Evolutionary conservation across 2,113 vertebrate genomes (phyloP), one percentile per base, ranked within the genome.

Genomic region (Tiliqua scincoides): DNA sequence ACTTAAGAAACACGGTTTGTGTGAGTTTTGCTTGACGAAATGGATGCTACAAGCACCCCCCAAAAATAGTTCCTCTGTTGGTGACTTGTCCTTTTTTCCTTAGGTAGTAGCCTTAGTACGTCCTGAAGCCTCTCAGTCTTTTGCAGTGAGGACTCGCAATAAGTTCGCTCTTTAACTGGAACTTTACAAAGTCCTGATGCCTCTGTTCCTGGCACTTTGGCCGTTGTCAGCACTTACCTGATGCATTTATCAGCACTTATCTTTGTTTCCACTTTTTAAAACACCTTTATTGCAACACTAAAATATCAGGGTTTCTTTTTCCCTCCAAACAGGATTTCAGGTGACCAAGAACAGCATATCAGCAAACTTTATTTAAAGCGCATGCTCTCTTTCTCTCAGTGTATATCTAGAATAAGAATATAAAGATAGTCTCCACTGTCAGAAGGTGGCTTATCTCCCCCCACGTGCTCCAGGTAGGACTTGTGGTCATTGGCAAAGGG

Each of bases 81-180:
- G 6, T 21, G n/a, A 43, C 27, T 23, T 68, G 20, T 0, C 25
- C 77, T 11, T 0, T 21, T 61, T 67, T 85, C 88, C 63, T 35
- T 37, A 0, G 0, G 89, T 87, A 87, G 85, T 87, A 87, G 85
- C 89, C 2, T 40, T 23, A 3, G 43, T 6, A 35, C 5, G 1
- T 3, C 0, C 15, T 0, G 0, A 61, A 52, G 74, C 70, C 35
- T 43, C 70, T 7, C 85, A 5, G 0, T 84, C 0, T 30, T 79
- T 68, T 68, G 6, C 78, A 10, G 0, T 3, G 32, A 0, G 0
- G 1, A 63, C 89, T 82, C 82, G 0, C 68, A 2, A 21, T 1
- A 0, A 0, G n/a, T 73, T 77, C 87, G n/a, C 86, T 90, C 84
- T 48, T 62, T 35, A 1, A 1, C 35, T 59, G 3, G 83, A 59